Conservation (phyloP, 2,113 vertebrate species). For the Hemibagrus wyckioides region DNA sequence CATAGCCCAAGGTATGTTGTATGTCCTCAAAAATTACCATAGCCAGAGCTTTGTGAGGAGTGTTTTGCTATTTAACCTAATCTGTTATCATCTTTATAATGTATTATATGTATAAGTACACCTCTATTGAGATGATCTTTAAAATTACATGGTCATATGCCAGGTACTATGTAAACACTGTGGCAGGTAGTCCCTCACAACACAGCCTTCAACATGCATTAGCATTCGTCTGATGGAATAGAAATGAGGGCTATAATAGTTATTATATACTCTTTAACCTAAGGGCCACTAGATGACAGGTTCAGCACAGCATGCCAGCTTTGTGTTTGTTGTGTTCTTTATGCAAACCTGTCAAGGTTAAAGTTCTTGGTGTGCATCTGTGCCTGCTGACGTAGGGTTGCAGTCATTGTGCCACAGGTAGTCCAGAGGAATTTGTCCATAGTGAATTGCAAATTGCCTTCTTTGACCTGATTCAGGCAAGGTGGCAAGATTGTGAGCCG, state of each 20-base stretch:
- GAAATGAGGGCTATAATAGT: background rate
- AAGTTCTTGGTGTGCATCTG: constrained; percentile 33
- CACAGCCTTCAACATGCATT: background rate
- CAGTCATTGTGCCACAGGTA: background rate
- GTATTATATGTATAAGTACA: constrained; percentile 2
- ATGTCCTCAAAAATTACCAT: background rate
- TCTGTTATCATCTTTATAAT: background rate
- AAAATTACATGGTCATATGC: background rate
- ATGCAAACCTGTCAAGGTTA: constrained; percentile 37
- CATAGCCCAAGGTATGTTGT: background rate
- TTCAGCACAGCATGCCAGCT: constrained; percentile 13
- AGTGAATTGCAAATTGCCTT: background rate
- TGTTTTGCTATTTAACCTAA: background rate
- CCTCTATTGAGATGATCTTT: background rate
- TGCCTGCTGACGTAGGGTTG: constrained; percentile 4
- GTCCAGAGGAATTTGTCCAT: constrained; percentile 16
- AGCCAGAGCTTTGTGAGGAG: background rate
- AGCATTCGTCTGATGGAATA: background rate
- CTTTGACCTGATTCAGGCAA: constrained; percentile 3
- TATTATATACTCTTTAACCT: constrained; percentile 9
- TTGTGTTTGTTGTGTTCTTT: constrained; percentile 36
- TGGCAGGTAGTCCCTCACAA: background rate
- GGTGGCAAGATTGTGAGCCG: background rate
- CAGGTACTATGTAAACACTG: background rate
- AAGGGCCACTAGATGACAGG: background rate